These are phyloP conservation scores for Barypeithes pellucidus DNA, from an alignment of 2,888 invertebrate genomes.

Conservation along the genomic window DNA sequence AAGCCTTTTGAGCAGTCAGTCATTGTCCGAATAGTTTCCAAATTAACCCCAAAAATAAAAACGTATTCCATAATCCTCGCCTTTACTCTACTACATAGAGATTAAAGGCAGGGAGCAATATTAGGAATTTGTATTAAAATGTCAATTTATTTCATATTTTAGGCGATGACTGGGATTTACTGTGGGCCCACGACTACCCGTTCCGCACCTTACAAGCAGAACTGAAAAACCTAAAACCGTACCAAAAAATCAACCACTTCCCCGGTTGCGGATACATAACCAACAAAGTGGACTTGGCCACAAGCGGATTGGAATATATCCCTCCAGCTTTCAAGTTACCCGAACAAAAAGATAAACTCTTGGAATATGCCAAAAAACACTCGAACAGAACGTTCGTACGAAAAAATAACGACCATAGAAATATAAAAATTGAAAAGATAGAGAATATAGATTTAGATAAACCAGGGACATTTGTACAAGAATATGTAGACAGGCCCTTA, in stretches of 20 bases:
- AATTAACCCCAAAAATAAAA: no score
- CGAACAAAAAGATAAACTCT: conserved; percentile 79
- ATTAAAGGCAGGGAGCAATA: no score
- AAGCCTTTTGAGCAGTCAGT: no score
- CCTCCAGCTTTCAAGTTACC: conserved; percentile 94
- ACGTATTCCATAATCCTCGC: no score
- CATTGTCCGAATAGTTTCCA: no score
- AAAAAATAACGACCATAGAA: conserved; percentile 93
- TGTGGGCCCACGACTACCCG: conserved; percentile 97
- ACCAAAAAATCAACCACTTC: conserved; percentile 93
- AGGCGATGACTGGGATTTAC: conserved; percentile 81
- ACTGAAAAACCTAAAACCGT: conserved; percentile 76
- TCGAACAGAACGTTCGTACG: conserved; percentile 87
- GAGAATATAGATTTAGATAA: conserved; percentile 82
- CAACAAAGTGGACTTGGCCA: conserved; percentile 92
- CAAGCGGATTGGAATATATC: conserved; percentile 83
- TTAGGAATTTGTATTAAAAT: no score
- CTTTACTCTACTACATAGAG: no score
- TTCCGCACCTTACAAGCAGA: conserved; percentile 76
- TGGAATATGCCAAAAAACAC: conserved; percentile 79
- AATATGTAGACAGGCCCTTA: conserved; percentile 90
- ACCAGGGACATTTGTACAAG: conserved; percentile 89
- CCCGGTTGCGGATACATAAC: conserved; percentile 96
- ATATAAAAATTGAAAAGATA: conserved; percentile 83
- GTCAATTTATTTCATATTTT: not conserved